These are phyloP conservation scores for Nicator chloris DNA, from an alignment of 2,113 vertebrate genomes.

Conservation along the genomic window DNA sequence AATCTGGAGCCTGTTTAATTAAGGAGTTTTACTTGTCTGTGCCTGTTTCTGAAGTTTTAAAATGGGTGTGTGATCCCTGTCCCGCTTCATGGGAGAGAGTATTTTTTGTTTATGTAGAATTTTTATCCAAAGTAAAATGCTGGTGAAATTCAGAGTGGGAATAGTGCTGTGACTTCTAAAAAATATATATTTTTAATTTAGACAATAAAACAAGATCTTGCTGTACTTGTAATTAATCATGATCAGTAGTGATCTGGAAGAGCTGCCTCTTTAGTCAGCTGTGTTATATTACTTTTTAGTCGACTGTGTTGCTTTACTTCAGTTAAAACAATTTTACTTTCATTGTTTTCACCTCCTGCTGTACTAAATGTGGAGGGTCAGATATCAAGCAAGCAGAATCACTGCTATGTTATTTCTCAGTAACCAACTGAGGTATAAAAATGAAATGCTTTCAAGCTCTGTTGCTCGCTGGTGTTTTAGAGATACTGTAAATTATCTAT, in stretches of 20 bases:
- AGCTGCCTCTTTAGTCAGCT: neutral
- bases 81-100: neutral
- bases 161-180: neutral
- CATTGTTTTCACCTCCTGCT: neutral
- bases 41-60: neutral
- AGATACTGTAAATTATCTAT: neutral
- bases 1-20: neutral
- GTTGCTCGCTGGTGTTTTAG: neutral
- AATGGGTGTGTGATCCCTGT: accelerated
- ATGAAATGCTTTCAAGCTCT: neutral
- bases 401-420: neutral
- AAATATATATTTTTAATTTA: neutral
- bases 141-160: neutral
- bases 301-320: neutral
- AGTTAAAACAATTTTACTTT: neutral
- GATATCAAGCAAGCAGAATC: neutral
- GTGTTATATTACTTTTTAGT: neutral
- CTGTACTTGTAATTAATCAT: neutral
- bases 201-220: neutral
- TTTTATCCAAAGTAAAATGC: neutral
- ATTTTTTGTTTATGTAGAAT: neutral
- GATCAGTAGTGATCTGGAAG: neutral
- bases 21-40: neutral
- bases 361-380: neutral
- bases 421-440: neutral